A percentile compares a stretch with the other conserved stretches of the same genome.
Conservation (phyloP, 1,140 invertebrate species). For the Asbolus verrucosus region DNA sequence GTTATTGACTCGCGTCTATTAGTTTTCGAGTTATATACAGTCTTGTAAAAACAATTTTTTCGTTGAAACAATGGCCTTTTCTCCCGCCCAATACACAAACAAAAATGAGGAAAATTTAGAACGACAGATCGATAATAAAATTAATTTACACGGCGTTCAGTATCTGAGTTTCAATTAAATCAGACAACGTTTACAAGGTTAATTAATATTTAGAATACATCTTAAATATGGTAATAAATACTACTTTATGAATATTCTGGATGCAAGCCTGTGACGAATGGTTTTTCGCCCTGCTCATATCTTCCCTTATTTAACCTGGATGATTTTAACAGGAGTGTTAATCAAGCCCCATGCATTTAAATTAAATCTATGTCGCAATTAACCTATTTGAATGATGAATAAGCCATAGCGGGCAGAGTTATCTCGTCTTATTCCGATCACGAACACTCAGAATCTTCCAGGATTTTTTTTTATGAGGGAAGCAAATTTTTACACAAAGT, state of each 20-base stretch:
- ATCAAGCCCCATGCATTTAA: constrained; percentile 49
- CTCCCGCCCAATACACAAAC: background rate
- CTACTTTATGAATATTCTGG: constrained; percentile 35
- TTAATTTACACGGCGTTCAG: constrained; percentile 24
- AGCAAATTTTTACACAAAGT: constrained; percentile 38
- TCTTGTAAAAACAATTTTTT: constrained; percentile 26
- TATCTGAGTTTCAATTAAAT: constrained; percentile 36
- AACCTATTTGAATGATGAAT: constrained; percentile 48
- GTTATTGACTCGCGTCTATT: constrained; percentile 32
- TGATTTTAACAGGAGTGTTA: constrained; percentile 35
- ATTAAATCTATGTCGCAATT: constrained; percentile 51
- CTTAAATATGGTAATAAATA: constrained; percentile 39
- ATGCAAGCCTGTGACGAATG: constrained; percentile 14
- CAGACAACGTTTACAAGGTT: constrained; percentile 23
- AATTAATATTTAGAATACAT: constrained; percentile 40
- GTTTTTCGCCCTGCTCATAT: constrained; percentile 13
- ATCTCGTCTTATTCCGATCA: constrained; percentile 14
- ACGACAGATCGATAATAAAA: constrained; percentile 9
- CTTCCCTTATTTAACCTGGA: constrained; percentile 37
- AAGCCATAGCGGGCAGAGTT: constrained; percentile 13
- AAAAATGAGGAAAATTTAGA: background rate
- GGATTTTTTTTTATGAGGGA: constrained; percentile 25
- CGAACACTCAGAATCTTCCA: constrained; percentile 21
- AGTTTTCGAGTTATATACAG: constrained; percentile 37
- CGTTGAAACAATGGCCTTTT: background rate